These are phyloP conservation scores for Tridacna crocea DNA, from an alignment of 2,888 invertebrate species.

Conservation along the genomic window DNA sequence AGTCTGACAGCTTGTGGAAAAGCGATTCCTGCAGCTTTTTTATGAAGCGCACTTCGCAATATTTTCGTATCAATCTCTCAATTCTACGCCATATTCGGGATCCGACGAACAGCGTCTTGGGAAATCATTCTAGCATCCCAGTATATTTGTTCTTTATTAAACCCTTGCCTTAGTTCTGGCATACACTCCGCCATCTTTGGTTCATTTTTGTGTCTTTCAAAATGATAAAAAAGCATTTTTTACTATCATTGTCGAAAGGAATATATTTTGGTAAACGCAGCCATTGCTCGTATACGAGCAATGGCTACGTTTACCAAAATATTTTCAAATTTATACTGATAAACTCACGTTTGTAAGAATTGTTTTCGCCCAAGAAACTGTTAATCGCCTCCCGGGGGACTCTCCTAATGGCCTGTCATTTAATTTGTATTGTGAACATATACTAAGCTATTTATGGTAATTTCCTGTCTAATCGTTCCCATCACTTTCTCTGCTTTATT, in stretches of 20 bases:
- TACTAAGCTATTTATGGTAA: constrained; percentile 64
- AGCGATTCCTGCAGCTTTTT: constrained; percentile 36
- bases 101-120: constrained; percentile 41
- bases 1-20: constrained; percentile 36
- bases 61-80: constrained; percentile 57
- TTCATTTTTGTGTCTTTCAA: background rate
- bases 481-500: constrained; percentile 35
- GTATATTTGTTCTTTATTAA: constrained; percentile 66
- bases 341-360: too few relatives aligned
- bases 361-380: constrained; percentile 1
- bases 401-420: constrained; percentile 58
- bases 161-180: background rate
- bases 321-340: too few relatives aligned
- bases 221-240: too few relatives aligned
- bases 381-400: constrained; percentile 49
- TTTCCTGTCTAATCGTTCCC: constrained; percentile 54
- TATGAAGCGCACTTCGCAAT: constrained; percentile 45
- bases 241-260: too few relatives aligned
- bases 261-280: too few relatives aligned
- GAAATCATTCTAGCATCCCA: constrained; percentile 61
- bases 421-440: constrained; percentile 69
- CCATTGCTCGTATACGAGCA: too few relatives aligned
- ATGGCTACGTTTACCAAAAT: too few relatives aligned
- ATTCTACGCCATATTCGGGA: constrained; percentile 39
- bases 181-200: background rate